These are phyloP conservation scores for Ariopsis seemanni DNA, from an alignment of 2,113 vertebrate genomes.

Conservation along the genomic window DNA sequence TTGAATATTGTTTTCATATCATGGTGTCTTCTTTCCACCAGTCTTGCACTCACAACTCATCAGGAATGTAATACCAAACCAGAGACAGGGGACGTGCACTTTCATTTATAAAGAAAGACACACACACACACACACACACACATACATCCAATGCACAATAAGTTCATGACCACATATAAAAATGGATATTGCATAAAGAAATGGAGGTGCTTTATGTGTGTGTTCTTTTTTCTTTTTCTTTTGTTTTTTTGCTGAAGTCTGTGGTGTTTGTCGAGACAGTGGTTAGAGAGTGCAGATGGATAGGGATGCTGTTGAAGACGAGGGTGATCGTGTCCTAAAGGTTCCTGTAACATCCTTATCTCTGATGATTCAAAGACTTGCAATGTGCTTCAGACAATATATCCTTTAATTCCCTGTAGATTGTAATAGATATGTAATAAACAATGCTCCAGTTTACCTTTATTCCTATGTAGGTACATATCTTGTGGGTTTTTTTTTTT, in stretches of 20 bases:
- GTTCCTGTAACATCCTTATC: not conserved
- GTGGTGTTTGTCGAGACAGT: not conserved
- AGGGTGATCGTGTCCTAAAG: not conserved
- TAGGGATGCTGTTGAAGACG: slow-evolving; percentile 4
- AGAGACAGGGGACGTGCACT: slow-evolving; percentile 47
- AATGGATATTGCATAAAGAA: not conserved
- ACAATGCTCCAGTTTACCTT: not conserved
- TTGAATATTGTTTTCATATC: slow-evolving; percentile 37
- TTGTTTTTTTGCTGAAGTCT: not conserved
- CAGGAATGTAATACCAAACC: slow-evolving; percentile 31
- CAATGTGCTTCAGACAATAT: not conserved
- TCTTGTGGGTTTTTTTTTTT: slow-evolving; percentile 17
- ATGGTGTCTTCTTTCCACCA: not conserved
- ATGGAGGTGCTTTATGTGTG: not conserved
- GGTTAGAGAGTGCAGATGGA: not conserved
- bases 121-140: slow-evolving; percentile 48
- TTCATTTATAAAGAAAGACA: slow-evolving; percentile 43
- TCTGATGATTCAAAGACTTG: not conserved
- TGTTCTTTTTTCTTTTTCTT: not conserved
- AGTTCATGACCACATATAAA: not conserved
- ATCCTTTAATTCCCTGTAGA: not conserved
- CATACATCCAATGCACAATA: slow-evolving; percentile 12
- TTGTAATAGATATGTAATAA: not conserved
- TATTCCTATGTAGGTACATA: not conserved
- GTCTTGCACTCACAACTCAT: slow-evolving; percentile 1